Evolutionary conservation across 2,113 vertebrate genomes (phyloP).

Genomic region (Hippocampus abdominalis): DNA sequence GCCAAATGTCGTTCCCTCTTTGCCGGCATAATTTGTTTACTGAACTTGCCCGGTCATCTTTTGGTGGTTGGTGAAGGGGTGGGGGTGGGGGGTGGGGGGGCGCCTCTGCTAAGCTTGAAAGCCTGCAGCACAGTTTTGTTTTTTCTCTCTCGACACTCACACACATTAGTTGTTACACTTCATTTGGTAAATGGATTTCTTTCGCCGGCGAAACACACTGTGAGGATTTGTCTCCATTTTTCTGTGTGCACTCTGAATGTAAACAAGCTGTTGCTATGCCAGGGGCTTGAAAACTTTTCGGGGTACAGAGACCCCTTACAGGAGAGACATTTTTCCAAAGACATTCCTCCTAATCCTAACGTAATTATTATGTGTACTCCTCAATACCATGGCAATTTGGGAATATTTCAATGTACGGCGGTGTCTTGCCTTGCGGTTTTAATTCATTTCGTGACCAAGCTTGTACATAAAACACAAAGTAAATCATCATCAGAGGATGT

Average conservation of each 20-base stretch:
- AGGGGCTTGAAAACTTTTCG: not conserved
- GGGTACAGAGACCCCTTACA: not conserved
- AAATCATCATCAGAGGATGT: too few relatives aligned
- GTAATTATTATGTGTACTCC: not conserved
- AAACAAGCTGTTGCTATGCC: not conserved
- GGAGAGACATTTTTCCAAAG: not conserved
- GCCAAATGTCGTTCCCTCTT: slow-evolving; percentile 6
- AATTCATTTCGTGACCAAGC: too few relatives aligned
- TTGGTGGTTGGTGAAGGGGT: not conserved
- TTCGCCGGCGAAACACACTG: not conserved
- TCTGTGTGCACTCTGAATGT: not conserved
- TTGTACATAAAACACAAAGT: too few relatives aligned
- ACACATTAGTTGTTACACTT: not conserved
- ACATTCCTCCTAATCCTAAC: not conserved
- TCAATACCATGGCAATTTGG: not conserved
- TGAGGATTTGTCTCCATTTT: not conserved
- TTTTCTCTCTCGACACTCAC: not conserved
- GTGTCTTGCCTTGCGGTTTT: too few relatives aligned
- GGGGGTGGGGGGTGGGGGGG: not conserved
- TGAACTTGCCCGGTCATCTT: slow-evolving; percentile 11
- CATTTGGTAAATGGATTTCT: not conserved
- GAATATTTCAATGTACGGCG: too few relatives aligned
- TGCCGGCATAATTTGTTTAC: slow-evolving; percentile 24
- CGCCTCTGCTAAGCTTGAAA: slow-evolving; percentile 8
- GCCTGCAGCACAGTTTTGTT: not conserved